Base-by-base conservation (phyloP, 2,113 vertebrate species). In the Seriola dumerili region DNA sequence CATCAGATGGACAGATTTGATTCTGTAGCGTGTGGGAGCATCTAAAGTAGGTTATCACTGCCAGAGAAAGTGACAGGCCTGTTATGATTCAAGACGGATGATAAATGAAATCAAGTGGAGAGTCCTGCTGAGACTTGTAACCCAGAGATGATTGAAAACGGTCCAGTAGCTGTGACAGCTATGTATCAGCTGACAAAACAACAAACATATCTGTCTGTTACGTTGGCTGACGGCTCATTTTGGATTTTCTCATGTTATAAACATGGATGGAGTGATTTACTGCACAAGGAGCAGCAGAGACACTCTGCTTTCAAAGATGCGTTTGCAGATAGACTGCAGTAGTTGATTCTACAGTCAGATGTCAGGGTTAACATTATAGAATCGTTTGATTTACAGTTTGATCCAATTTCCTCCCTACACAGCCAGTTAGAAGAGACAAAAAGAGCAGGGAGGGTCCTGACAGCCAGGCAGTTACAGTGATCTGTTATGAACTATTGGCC, bases 31-130 rank as follows among this genome's bases (percentile, higher is more conserved):
- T 89, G 88, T 62, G 86, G 75, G 62, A 82, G 76, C 85, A 91
- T 90, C 81, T 78, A 86, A 93, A 92, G 87, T 85, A 84, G 83
- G 84, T 91, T 90, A 90, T 87, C 86, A 76, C 78, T 25, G 61
- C 34, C 78, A 57, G 69, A 14, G 67, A 87, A 86, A 89, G 86
- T 89, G 92, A 92, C 86, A 85, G 86, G 75, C 52, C 69, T 72
- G 83, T 86, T 87, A 88, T 86, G 89, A 90, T 83, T 91, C 90
- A 89, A 86, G 79, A 83, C 85, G 10, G 83, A 67, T 83, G 88
- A 90, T 89, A 81, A 90, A 93, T 90, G 85, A 88, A 91, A 92
- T 89, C 85, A 90, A 87, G 85, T 38, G 72, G 48, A 76, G 63
- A 62, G 72, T 85, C 77, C 83, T 87, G 89, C 84, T 81, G 89